Conservation (phyloP, 1,140 invertebrate genomes). For the Triops cancriformis region DNA sequence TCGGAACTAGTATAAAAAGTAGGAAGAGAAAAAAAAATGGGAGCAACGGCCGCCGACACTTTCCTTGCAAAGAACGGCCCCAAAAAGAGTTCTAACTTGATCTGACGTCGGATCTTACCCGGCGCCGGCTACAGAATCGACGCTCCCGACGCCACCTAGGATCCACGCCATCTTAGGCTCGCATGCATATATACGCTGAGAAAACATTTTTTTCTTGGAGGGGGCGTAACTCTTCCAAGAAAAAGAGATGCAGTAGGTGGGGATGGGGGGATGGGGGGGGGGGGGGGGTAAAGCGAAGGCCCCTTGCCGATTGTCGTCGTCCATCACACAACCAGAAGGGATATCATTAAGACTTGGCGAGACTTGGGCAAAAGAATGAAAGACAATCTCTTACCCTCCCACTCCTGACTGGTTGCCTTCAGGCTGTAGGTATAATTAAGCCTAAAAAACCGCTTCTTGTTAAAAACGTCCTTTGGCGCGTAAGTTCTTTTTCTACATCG, state of each 20-base stretch:
- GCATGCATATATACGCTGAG: neutral
- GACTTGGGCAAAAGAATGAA: slow-evolving; percentile 3
- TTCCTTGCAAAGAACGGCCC: neutral
- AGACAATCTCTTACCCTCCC: slow-evolving; percentile 5
- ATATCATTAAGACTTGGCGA: slow-evolving; percentile 6
- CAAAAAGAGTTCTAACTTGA: neutral
- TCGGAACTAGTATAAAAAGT: neutral
- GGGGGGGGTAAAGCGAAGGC: neutral
- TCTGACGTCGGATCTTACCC: too few species aligned
- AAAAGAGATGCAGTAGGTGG: neutral
- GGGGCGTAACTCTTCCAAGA: neutral
- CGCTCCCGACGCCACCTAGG: neutral
- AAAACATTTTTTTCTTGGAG: neutral
- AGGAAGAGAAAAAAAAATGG: neutral
- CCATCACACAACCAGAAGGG: slow-evolving; percentile 4
- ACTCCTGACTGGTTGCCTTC: neutral
- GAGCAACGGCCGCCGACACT: neutral
- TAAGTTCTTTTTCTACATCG: neutral
- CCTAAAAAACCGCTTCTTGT: neutral
- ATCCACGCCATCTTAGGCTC: neutral
- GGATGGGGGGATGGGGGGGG: neutral
- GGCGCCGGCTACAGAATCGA: neutral
- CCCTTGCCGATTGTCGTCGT: slow-evolving; percentile 8
- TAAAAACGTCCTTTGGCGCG: slow-evolving; percentile 5
- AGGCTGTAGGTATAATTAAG: slow-evolving; percentile 1